Evolutionary conservation across 2,888 invertebrate genomes (phyloP).

Genomic region (Seira ritae): DNA sequence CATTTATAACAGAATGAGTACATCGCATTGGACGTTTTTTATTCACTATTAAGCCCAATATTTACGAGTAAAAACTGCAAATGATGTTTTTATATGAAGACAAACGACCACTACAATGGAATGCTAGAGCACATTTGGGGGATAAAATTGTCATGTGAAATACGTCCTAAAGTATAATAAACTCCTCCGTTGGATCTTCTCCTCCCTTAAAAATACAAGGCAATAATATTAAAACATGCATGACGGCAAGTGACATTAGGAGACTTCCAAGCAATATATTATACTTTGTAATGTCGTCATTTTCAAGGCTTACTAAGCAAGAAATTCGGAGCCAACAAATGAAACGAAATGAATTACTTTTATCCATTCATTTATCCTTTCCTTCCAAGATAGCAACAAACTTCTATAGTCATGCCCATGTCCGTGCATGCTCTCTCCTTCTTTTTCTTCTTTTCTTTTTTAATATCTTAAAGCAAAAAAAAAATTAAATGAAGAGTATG

Average conservation of each 20-base stretch:
- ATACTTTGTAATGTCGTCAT: constrained; percentile 34
- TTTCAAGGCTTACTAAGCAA: constrained; percentile 56
- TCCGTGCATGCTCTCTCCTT: too few relatives aligned
- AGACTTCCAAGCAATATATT: constrained; percentile 12
- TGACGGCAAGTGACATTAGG: constrained; percentile 36
- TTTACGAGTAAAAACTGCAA: too few relatives aligned
- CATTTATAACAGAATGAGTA: too few relatives aligned
- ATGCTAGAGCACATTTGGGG: constrained; percentile 55
- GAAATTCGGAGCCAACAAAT: constrained; percentile 49
- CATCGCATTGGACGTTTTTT: too few relatives aligned
- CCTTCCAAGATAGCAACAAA: constrained; percentile 23
- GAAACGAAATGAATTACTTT: constrained; percentile 41
- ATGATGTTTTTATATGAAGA: constrained; percentile 45
- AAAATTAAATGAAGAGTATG: constrained; percentile 38
- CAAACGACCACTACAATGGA: constrained; percentile 54
- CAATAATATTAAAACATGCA: constrained; percentile 29
- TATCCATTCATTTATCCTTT: constrained; percentile 29
- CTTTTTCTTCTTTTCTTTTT: constrained; percentile 37
- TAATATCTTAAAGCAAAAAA: constrained; percentile 27
- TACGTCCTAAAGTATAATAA: constrained; percentile 24
- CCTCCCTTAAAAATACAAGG: background rate
- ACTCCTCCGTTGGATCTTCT: constrained; percentile 18
- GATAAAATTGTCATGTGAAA: constrained; percentile 51
- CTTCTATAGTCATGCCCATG: constrained; percentile 16
- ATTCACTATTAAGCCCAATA: too few relatives aligned